A percentile compares a stretch with the other conserved stretches of the same genome.
These are phyloP conservation scores for Pelmatolapia mariae DNA, from an alignment of 2,113 vertebrate genomes.

Conservation along the genomic window DNA sequence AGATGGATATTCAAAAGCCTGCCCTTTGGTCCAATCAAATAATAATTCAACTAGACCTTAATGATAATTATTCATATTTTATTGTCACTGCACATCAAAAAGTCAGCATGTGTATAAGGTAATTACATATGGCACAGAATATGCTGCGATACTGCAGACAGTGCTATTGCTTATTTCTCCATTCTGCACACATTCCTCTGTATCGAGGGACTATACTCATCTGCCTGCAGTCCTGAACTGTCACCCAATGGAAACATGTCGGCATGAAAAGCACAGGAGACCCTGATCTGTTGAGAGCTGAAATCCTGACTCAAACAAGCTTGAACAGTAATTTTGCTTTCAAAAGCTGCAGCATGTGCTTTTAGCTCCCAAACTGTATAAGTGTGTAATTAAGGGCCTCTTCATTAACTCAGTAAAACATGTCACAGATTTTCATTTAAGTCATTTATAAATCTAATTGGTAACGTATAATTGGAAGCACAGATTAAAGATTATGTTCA, in stretches of 20 bases:
- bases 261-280: not conserved
- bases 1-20: fast-evolving
- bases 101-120: not conserved
- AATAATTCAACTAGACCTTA: not conserved
- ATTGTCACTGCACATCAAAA: not conserved
- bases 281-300: fast-evolving
- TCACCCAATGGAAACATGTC: fast-evolving
- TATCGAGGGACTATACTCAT: not conserved
- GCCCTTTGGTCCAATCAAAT: not conserved
- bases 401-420: not conserved
- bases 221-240: not conserved
- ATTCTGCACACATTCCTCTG: not conserved
- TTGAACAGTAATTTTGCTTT: not conserved
- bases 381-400: not conserved
- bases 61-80: not conserved
- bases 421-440: not conserved
- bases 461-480: not conserved
- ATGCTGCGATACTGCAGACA: not conserved
- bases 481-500: not conserved
- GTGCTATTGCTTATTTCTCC: not conserved
- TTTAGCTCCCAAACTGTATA: not conserved
- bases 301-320: not conserved
- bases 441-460: not conserved
- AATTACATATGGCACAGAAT: not conserved
- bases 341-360: not conserved